These are phyloP conservation scores for Ryuthela nishihirai DNA, from an alignment of 2,888 invertebrate species.

Conservation along the genomic window DNA sequence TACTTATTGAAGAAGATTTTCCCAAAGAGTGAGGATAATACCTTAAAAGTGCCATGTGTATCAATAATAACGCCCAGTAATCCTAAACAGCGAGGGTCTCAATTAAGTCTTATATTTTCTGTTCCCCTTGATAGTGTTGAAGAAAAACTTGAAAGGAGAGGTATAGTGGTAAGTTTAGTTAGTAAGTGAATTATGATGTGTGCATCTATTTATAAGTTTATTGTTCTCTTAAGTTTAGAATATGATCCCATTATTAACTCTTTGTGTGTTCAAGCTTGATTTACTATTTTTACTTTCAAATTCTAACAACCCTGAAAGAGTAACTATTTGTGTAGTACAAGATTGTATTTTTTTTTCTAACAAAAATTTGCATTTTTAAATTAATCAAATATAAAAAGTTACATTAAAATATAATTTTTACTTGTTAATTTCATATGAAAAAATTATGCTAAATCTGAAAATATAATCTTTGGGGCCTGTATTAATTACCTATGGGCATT, in stretches of 20 bases:
- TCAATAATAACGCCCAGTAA: slow-evolving; percentile 56
- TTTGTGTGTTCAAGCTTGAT: not conserved
- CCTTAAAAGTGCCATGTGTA: slow-evolving; percentile 18
- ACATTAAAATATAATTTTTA: too few relatives aligned
- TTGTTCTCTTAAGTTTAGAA: not conserved
- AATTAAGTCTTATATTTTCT: slow-evolving; percentile 56
- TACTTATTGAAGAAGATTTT: slow-evolving; percentile 49
- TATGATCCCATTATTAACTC: not conserved
- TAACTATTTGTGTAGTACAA: too few relatives aligned
- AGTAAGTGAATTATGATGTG: too few relatives aligned
- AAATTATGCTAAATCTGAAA: too few relatives aligned
- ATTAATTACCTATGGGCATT: too few relatives aligned
- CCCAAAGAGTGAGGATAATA: slow-evolving; percentile 3
- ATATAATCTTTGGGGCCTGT: too few relatives aligned
- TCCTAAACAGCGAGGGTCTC: slow-evolving; percentile 55
- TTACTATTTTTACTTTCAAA: not conserved
- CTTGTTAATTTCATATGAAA: too few relatives aligned
- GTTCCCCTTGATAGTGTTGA: slow-evolving; percentile 51
- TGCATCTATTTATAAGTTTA: not conserved
- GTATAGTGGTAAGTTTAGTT: slow-evolving; percentile 55
- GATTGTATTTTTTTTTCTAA: too few relatives aligned
- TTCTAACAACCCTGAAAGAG: too few relatives aligned
- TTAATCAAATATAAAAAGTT: too few relatives aligned
- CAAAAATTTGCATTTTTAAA: too few relatives aligned
- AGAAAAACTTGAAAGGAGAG: slow-evolving; percentile 53